Conservation (phyloP, 2,113 vertebrate genomes). For the Dissostichus mawsoni region DNA sequence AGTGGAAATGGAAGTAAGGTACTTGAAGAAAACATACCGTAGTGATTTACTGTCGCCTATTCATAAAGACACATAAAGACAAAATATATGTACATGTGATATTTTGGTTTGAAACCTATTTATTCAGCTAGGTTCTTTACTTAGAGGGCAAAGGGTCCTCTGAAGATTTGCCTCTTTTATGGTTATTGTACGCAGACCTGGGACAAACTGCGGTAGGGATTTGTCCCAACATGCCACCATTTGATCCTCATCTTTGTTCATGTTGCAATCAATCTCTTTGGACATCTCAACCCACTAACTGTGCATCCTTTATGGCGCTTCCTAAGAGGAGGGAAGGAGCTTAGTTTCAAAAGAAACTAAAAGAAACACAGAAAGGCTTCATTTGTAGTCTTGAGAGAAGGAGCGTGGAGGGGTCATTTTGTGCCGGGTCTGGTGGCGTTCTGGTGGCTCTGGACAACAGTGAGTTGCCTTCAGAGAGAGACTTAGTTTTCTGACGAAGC, state of each 20-base stretch:
- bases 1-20: conserved; percentile 45
- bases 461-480: conserved; percentile 71
- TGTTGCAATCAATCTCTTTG: background rate
- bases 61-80: conserved; percentile 49
- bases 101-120: conserved; percentile 47
- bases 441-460: conserved; percentile 63
- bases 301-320: background rate
- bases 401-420: background rate
- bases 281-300: background rate
- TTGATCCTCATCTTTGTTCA: background rate
- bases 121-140: conserved; percentile 48
- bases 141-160: conserved; percentile 65
- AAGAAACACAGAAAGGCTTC: background rate
- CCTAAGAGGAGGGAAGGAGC: background rate
- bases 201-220: conserved; percentile 16
- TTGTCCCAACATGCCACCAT: background rate
- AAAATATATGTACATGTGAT: conserved; percentile 37
- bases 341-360: background rate
- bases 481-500: conserved; percentile 39
- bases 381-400: background rate
- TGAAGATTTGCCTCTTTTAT: conserved; percentile 66
- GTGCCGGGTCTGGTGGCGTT: conserved; percentile 48
- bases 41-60: conserved; percentile 38
- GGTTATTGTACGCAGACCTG: conserved; percentile 47
- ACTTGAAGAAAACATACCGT: conserved; percentile 55